Conservation (phyloP, 2,797 vertebrate genomes). For the Tapirus indicus region DNA sequence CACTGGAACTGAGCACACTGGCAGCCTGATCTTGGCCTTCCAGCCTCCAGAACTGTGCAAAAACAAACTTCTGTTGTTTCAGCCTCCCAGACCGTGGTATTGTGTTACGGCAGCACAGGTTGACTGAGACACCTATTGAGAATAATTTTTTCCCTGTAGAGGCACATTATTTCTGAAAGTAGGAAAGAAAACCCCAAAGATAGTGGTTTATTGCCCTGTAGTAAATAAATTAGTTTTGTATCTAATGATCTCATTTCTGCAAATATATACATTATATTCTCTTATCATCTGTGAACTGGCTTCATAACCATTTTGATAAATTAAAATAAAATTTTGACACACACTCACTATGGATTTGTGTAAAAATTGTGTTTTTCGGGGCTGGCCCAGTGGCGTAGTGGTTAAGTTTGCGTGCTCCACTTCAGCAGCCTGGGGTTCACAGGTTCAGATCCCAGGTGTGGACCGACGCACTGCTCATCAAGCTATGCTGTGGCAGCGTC, state of each 20-base stretch:
- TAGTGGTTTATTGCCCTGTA: neutral
- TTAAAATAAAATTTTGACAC: conserved; percentile 25
- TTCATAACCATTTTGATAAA: conserved; percentile 3
- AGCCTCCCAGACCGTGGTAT: neutral
- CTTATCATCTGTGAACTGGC: neutral
- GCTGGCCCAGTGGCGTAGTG: too few relatives aligned
- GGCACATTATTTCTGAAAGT: conserved; percentile 37
- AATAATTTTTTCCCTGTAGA: conserved; percentile 15
- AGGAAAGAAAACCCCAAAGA: conserved; percentile 8
- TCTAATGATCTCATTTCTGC: neutral
- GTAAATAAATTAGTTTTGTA: conserved; percentile 6
- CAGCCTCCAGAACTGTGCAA: neutral
- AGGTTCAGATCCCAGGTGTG: too few relatives aligned
- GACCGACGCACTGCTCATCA: too few relatives aligned
- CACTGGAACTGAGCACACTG: neutral
- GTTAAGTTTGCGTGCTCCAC: too few relatives aligned
- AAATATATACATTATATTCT: neutral
- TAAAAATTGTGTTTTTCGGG: neutral
- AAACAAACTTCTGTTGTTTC: neutral
- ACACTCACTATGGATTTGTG: neutral
- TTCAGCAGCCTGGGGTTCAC: too few relatives aligned
- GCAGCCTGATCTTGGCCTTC: neutral
- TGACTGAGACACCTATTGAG: neutral
- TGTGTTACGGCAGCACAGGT: neutral
- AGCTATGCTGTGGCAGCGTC: too few relatives aligned